Evolutionary conservation across 2,888 invertebrate species (phyloP).

Genomic region (Tipula helvola): DNA sequence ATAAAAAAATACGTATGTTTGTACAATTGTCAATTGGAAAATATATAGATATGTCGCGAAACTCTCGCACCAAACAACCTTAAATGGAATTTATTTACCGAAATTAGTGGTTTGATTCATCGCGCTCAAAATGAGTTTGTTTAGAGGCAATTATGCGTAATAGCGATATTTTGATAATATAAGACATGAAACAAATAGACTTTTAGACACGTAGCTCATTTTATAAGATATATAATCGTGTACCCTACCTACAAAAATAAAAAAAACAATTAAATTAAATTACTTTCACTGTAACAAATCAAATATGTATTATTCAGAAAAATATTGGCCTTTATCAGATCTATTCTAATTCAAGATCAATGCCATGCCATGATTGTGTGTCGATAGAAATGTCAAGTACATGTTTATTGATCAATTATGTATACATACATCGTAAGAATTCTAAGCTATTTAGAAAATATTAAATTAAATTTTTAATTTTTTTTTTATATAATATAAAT

Average conservation of each 20-base stretch:
- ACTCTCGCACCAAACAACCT: not conserved
- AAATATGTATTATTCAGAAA: not conserved
- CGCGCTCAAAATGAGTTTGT: not conserved
- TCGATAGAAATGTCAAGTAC: not conserved
- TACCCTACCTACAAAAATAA: not conserved
- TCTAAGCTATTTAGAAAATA: not conserved
- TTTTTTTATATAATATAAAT: not conserved
- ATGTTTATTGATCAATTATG: not conserved
- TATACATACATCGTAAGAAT: not conserved
- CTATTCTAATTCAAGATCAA: not conserved
- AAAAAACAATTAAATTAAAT: not conserved
- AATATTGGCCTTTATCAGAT: not conserved
- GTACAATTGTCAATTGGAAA: not conserved
- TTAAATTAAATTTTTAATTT: not conserved
- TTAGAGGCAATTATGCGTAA: not conserved
- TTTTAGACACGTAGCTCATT: not conserved
- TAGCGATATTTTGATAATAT: not conserved
- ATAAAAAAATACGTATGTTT: not conserved
- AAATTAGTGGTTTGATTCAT: not conserved
- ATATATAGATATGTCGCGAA: not conserved
- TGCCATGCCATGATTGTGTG: not conserved
- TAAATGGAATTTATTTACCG: not conserved
- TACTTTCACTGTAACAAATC: not conserved
- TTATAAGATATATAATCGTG: not conserved
- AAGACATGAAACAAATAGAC: not conserved